Conservation (phyloP, 1,140 invertebrate species). For the Zaprionus inermis region DNA sequence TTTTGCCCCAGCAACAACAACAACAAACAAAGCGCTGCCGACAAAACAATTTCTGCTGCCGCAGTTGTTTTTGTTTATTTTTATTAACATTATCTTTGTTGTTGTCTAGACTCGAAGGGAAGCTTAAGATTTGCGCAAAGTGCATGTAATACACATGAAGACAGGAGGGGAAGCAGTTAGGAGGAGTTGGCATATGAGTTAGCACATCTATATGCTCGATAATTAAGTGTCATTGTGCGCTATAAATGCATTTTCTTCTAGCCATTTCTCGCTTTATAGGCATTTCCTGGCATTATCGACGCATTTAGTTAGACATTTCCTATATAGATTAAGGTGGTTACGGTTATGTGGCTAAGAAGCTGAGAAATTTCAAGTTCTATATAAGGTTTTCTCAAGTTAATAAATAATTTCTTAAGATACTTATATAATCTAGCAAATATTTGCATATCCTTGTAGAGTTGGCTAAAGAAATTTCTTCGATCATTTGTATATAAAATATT, state of each 20-base stretch:
- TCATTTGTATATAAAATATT: no score
- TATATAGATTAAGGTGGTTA: neutral
- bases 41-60: constrained; percentile 38
- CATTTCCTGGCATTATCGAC: neutral
- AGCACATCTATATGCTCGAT: neutral
- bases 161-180: neutral
- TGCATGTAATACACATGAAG: neutral
- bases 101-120: constrained; percentile 4
- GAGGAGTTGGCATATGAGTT: neutral
- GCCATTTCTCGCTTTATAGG: neutral
- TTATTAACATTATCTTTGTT: constrained; percentile 10
- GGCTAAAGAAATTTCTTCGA: no score
- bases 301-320: constrained; percentile 1
- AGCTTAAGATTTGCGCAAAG: neutral
- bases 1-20: constrained; percentile 17
- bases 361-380: neutral
- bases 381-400: neutral
- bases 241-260: neutral
- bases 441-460: no score
- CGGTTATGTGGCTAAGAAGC: neutral
- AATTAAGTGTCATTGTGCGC: constrained; percentile 8
- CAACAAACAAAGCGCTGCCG: constrained; percentile 36
- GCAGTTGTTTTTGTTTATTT: neutral
- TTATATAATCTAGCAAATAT: no score
- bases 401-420: neutral